These are phyloP conservation scores for Emydoidea blandingii DNA, from an alignment of 2,797 vertebrate genomes.

Conservation along the genomic window DNA sequence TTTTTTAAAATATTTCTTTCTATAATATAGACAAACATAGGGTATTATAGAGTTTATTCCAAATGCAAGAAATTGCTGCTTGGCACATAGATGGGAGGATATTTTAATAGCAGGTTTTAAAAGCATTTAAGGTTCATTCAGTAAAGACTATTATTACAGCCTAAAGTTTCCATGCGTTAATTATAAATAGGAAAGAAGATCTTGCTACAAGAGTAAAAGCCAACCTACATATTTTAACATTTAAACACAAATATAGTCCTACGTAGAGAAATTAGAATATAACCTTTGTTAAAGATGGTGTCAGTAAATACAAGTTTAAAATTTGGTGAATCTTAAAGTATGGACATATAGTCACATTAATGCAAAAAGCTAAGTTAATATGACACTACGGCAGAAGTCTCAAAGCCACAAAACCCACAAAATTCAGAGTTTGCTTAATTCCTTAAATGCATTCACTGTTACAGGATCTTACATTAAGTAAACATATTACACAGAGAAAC, in stretches of 20 bases:
- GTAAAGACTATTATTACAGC: not conserved
- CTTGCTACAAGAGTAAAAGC: not conserved
- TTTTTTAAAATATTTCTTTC: not conserved
- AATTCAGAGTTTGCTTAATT: not conserved
- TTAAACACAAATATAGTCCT: not conserved
- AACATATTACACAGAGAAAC: not conserved
- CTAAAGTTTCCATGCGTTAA: not conserved
- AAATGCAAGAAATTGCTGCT: not conserved
- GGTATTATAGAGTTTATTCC: not conserved
- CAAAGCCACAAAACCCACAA: not conserved
- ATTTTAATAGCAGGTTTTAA: not conserved
- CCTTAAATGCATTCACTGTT: not conserved
- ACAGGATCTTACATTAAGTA: not conserved
- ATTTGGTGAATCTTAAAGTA: not conserved
- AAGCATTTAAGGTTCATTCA: not conserved
- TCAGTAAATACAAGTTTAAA: not conserved
- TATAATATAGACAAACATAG: not conserved
- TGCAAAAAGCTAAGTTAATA: not conserved
- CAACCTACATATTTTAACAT: not conserved
- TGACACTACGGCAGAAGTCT: not conserved
- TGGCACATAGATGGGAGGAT: not conserved
- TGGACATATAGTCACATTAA: not conserved
- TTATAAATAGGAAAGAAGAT: not conserved
- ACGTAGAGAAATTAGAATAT: not conserved
- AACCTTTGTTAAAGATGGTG: not conserved